Evolutionary conservation across 2,888 invertebrate genomes (phyloP).

Genomic region (Cerastis rubricosa): DNA sequence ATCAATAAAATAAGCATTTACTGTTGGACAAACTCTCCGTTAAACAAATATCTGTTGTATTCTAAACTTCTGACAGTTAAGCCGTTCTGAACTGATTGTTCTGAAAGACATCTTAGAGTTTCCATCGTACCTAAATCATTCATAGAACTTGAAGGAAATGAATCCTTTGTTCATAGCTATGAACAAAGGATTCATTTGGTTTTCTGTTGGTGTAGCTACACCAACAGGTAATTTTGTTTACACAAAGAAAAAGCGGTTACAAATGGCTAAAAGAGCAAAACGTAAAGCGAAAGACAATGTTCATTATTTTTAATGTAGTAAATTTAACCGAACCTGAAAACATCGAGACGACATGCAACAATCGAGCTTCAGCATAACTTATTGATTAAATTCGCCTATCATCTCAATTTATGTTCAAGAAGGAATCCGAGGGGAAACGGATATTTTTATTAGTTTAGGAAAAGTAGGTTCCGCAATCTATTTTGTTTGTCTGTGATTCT

Average conservation of each 20-base stretch:
- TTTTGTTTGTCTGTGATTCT: conserved; percentile 25
- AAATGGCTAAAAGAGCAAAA: neutral
- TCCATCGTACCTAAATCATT: neutral
- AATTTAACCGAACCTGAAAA: neutral
- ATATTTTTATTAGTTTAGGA: conserved; percentile 39
- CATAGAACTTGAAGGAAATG: too few relatives aligned
- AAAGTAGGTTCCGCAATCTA: conserved; percentile 25
- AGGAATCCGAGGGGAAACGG: conserved; percentile 4
- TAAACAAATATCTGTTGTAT: conserved; percentile 16
- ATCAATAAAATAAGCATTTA: neutral
- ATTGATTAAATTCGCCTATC: conserved; percentile 15
- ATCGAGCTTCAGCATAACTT: conserved; percentile 1
- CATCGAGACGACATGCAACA: neutral
- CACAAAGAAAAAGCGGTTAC: neutral
- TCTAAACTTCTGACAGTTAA: conserved; percentile 11
- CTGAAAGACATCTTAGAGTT: neutral
- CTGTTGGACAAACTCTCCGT: neutral
- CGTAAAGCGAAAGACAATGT: too few relatives aligned
- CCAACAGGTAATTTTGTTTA: neutral
- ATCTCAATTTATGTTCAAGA: conserved; percentile 28
- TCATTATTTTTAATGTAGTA: neutral
- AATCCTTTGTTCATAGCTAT: neutral
- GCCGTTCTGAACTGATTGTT: conserved; percentile 5
- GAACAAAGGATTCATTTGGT: too few relatives aligned
- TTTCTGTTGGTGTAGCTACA: too few relatives aligned